Evolutionary conservation across 2,797 vertebrate species (phyloP).

Genomic region (Podarcis lilfordi): DNA sequence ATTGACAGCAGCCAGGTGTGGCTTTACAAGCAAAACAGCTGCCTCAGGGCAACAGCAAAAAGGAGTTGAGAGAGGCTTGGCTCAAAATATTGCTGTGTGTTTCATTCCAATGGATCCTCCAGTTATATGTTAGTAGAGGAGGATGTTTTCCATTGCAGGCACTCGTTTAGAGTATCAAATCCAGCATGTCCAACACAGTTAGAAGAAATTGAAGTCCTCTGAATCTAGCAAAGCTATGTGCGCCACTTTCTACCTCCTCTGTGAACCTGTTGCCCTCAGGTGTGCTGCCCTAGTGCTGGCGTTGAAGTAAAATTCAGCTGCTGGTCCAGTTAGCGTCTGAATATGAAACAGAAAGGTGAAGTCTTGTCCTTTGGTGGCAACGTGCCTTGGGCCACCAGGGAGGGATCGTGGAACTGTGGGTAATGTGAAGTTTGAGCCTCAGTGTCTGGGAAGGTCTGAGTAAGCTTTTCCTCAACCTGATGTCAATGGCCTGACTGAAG

Average conservation of each 20-base stretch:
- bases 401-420: not conserved
- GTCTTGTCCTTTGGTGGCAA: not conserved
- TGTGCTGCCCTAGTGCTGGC: too few relatives aligned
- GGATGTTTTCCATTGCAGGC: not conserved
- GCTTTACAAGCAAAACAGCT: too few relatives aligned
- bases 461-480: conserved; percentile 46
- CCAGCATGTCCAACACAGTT: not conserved
- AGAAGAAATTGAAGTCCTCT: not conserved
- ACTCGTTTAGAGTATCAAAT: not conserved
- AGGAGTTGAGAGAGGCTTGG: not conserved
- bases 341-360: too few relatives aligned
- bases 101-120: not conserved
- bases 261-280: too few relatives aligned
- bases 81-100: conserved; percentile 8
- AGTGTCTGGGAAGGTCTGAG: conserved; percentile 31
- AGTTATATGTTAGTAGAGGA: not conserved
- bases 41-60: too few relatives aligned
- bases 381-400: not conserved
- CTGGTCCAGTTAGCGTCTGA: too few relatives aligned
- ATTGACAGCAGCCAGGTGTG: too few relatives aligned
- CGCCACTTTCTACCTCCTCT: too few relatives aligned
- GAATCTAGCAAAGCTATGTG: not conserved
- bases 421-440: not conserved
- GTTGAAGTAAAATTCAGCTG: too few relatives aligned
- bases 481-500: conserved; percentile 42